phyloP scores from a whole-genome alignment of 2,113 vertebrate species.

The Junco hyemalis region DNA sequence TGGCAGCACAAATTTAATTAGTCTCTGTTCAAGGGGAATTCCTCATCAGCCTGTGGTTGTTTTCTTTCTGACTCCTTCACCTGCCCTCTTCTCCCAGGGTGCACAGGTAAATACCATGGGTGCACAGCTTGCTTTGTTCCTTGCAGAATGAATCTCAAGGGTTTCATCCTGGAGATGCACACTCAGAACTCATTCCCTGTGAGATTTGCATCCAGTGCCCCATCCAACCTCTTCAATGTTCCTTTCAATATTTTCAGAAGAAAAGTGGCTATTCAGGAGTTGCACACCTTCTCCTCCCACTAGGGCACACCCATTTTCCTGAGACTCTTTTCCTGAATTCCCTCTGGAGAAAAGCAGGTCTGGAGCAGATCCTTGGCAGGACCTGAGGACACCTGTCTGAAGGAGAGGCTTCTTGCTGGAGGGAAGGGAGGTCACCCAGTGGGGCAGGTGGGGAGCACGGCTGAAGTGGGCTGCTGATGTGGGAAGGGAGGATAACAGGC shows the following conservation, averaged over 20 bases:
- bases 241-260: neutral
- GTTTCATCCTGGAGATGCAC: neutral
- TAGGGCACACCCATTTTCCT: neutral
- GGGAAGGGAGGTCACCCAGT: neutral
- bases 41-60: neutral
- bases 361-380: neutral
- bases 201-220: neutral
- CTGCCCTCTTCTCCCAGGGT: neutral
- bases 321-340: neutral
- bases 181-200: rapidly evolving
- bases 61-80: neutral
- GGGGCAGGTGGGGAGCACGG: rapidly evolving
- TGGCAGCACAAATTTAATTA: conserved; percentile 35
- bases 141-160: neutral
- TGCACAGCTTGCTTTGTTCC: neutral
- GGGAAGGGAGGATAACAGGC: neutral
- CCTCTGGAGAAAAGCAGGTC: neutral
- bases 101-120: neutral
- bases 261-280: neutral
- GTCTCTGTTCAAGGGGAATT: neutral
- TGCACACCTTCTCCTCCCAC: neutral
- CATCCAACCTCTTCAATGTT: rapidly evolving
- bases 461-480: neutral
- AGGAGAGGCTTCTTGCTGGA: neutral
- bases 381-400: neutral